Conservation (phyloP, 1,140 invertebrate species). For the Contarinia nasturtii region DNA sequence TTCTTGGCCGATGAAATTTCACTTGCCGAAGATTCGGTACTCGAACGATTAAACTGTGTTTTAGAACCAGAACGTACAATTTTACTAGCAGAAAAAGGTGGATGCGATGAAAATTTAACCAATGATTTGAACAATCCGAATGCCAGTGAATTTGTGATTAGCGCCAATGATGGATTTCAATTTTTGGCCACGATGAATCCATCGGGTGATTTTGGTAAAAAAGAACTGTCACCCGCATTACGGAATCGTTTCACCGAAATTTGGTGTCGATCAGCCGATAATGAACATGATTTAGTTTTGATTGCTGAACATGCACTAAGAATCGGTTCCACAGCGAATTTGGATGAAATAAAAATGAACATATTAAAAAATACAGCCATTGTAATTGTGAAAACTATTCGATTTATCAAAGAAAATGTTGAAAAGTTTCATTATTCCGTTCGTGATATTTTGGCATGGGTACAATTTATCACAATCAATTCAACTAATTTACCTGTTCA, state of each 20-base stretch:
- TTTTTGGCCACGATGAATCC: constrained; percentile 99
- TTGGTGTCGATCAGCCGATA: constrained; percentile 55
- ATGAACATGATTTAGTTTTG: constrained; percentile 45
- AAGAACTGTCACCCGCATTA: constrained; percentile 94
- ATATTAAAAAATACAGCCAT: constrained; percentile 12
- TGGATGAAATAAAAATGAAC: neutral
- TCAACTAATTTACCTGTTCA: constrained; percentile 27
- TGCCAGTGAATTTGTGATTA: constrained; percentile 35
- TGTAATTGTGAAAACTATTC: constrained; percentile 18
- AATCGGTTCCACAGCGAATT: neutral
- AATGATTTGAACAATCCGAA: constrained; percentile 25
- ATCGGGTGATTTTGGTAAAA: constrained; percentile 98
- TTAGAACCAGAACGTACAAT: constrained; percentile 86
- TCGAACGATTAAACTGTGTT: constrained; percentile 93
- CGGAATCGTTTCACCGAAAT: constrained; percentile 98
- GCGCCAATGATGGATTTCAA: constrained; percentile 62
- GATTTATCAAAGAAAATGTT: constrained; percentile 13
- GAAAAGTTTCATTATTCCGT: constrained; percentile 73
- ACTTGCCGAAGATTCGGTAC: constrained; percentile 92
- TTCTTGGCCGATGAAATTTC: constrained; percentile 99
- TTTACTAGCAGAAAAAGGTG: constrained; percentile 75
- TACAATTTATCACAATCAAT: constrained; percentile 69
- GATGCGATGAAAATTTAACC: constrained; percentile 19
- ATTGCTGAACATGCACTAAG: constrained; percentile 14
- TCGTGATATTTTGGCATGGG: constrained; percentile 84